These are phyloP conservation scores for Xenopus petersii DNA, from an alignment of 2,797 vertebrate genomes.

Conservation along the genomic window DNA sequence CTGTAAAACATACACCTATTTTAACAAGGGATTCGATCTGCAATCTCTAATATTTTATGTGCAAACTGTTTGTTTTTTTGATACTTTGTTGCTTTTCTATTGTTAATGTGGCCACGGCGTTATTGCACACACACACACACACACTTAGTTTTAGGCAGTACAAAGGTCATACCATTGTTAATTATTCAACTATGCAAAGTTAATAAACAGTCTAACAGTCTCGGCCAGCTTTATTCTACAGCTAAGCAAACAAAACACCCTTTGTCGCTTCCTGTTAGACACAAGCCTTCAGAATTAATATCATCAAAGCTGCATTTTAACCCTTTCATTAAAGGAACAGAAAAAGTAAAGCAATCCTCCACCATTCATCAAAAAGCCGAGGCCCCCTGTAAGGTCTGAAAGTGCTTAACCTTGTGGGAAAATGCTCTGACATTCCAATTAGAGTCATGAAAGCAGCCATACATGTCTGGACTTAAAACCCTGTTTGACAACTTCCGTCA, in stretches of 20 bases:
- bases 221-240: conserved; percentile 1
- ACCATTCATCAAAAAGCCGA: neutral
- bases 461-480: conserved; percentile 30
- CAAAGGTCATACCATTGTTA: conserved; percentile 25
- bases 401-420: neutral
- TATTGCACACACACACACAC: too few species aligned
- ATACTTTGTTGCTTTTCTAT: too few species aligned
- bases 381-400: neutral
- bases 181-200: conserved; percentile 38
- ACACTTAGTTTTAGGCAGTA: neutral
- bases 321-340: neutral
- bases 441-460: conserved; percentile 3
- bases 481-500: conserved; percentile 1
- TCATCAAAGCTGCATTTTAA: conserved; percentile 28
- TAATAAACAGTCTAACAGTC: conserved; percentile 37
- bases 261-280: conserved; percentile 32
- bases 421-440: neutral
- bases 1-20: too few species aligned
- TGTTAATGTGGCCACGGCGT: too few species aligned
- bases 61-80: too few species aligned
- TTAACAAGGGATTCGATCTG: too few species aligned
- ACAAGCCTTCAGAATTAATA: neutral
- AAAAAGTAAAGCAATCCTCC: neutral
- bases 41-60: too few species aligned
- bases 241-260: conserved; percentile 37